phyloP scores from a whole-genome alignment of 2,888 invertebrate species.

The Dicycla oo region DNA sequence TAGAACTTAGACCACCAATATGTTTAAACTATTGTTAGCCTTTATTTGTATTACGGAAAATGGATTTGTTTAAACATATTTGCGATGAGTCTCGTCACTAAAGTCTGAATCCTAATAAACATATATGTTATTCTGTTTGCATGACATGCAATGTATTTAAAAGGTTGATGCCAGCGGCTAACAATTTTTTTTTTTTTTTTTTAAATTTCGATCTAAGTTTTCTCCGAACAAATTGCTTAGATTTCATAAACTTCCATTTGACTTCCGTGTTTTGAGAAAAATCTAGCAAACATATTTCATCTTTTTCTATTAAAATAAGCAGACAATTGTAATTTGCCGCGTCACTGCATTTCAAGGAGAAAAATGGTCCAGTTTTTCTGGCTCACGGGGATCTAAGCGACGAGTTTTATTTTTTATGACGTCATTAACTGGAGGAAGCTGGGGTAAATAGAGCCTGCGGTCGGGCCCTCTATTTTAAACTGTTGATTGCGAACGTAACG shows the following conservation, averaged over 20 bases:
- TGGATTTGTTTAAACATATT: not conserved
- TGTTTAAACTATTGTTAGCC: conserved; percentile 19
- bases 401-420: conserved; percentile 88
- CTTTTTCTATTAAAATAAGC: conserved; percentile 65
- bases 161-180: not conserved
- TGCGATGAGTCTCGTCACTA: not conserved
- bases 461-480: conserved; percentile 77
- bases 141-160: not conserved
- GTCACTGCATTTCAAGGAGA: conserved; percentile 77
- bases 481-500: conserved; percentile 78
- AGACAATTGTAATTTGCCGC: conserved; percentile 84
- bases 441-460: conserved; percentile 84
- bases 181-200: too few relatives aligned
- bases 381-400: conserved; percentile 76
- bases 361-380: conserved; percentile 78
- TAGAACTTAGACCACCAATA: conserved; percentile 29
- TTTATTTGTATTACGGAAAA: conserved; percentile 6
- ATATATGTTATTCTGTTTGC: not conserved
- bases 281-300: conserved; percentile 51
- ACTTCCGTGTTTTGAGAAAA: conserved; percentile 39
- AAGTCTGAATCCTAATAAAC: not conserved
- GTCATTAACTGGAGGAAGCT: conserved; percentile 87
- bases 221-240: not conserved
- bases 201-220: too few relatives aligned
- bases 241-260: conserved; percentile 19